Evolutionary conservation across 2,113 vertebrate species (phyloP).

Genomic region (Zapus hudsonius): DNA sequence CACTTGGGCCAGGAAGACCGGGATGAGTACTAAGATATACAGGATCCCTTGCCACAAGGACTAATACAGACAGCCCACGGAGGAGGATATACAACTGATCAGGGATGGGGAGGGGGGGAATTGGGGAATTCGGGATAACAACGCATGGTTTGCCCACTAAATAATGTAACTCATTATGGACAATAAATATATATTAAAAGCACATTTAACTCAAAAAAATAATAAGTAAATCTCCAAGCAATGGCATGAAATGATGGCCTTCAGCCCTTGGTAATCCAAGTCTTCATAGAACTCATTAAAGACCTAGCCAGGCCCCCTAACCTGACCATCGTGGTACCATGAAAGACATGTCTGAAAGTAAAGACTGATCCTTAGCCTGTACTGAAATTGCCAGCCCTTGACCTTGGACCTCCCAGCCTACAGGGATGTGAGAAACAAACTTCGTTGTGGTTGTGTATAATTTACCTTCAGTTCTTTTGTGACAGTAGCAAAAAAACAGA

Average conservation of each 20-base stretch:
- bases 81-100: too few relatives aligned
- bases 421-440: not conserved
- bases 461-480: not conserved
- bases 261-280: accelerated
- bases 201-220: too few relatives aligned
- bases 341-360: not conserved
- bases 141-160: too few relatives aligned
- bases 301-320: accelerated
- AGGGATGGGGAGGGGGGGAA: too few relatives aligned
- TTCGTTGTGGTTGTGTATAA: not conserved
- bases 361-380: not conserved
- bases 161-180: too few relatives aligned
- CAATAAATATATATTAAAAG: too few relatives aligned
- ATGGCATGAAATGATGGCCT: not conserved
- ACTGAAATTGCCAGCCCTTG: not conserved
- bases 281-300: not conserved
- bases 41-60: too few relatives aligned
- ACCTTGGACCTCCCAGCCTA: not conserved
- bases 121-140: too few relatives aligned
- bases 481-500: not conserved
- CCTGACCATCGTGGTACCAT: not conserved
- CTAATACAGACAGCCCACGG: too few relatives aligned
- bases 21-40: too few relatives aligned
- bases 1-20: too few relatives aligned
- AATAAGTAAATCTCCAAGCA: not conserved